Conservation (phyloP, 2,888 invertebrate genomes). For the Noctua janthe region DNA sequence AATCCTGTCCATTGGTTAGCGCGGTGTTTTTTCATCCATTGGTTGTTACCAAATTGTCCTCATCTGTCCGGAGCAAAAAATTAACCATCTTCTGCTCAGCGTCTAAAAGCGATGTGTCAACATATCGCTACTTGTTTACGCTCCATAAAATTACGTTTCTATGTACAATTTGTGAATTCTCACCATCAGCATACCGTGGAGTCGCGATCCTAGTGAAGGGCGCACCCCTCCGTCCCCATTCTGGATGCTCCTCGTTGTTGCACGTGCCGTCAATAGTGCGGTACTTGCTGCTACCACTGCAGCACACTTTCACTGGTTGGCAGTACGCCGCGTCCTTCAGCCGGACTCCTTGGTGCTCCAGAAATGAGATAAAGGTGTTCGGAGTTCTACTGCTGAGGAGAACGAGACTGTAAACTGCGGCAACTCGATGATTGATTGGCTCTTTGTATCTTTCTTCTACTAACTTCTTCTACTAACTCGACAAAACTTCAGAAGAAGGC, state of each 20-base stretch:
- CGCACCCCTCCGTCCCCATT: conserved; percentile 92
- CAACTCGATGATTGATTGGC: not conserved
- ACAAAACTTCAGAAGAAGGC: not conserved
- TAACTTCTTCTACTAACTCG: not conserved
- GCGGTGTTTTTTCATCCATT: not conserved
- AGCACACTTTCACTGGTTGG: conserved; percentile 75
- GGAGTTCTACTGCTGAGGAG: conserved; percentile 82
- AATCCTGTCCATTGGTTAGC: not conserved
- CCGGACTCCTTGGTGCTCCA: conserved; percentile 82
- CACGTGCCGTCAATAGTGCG: conserved; percentile 94
- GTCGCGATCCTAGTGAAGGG: conserved; percentile 91
- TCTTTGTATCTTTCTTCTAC: not conserved
- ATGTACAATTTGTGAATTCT: conserved; percentile 31
- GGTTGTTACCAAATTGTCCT: not conserved
- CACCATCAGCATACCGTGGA: conserved; percentile 92
- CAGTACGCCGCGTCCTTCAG: conserved; percentile 77
- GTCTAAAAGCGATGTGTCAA: not conserved
- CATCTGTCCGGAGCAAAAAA: not conserved
- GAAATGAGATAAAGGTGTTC: conserved; percentile 86
- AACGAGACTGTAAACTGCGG: conserved; percentile 27
- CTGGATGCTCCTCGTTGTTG: conserved; percentile 93
- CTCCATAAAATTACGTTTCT: not conserved
- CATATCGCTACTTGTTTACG: not conserved
- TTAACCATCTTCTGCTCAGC: not conserved
- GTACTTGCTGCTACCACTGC: conserved; percentile 86